Conservation (phyloP, 2,797 vertebrate species). For the Carcharodon carcharias region DNA sequence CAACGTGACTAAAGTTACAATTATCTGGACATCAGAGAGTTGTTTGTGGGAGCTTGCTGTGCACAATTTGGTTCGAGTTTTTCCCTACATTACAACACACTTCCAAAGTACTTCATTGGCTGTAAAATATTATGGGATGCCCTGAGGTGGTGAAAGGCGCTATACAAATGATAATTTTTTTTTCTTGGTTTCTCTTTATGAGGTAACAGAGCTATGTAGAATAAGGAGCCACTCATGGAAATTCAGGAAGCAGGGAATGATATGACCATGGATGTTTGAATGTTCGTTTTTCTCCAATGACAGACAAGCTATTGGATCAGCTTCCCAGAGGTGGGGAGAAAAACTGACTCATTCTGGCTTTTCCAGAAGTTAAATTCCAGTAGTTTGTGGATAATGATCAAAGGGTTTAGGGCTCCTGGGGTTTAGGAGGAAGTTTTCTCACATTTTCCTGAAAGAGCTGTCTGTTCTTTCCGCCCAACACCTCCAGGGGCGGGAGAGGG, state of each 20-base stretch:
- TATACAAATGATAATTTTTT: neutral
- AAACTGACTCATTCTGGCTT: neutral
- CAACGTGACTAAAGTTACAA: neutral
- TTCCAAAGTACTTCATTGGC: neutral
- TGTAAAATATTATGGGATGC: neutral
- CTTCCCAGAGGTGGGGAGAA: neutral
- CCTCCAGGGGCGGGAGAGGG: neutral
- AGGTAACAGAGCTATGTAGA: neutral
- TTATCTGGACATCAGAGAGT: neutral
- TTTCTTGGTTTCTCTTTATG: neutral
- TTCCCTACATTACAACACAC: neutral
- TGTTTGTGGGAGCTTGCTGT: neutral
- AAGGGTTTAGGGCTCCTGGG: neutral
- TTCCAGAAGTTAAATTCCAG: neutral
- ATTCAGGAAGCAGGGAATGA: neutral
- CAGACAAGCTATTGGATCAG: neutral
- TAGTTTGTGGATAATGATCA: neutral
- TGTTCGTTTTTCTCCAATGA: neutral
- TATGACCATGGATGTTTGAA: neutral
- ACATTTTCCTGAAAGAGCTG: neutral
- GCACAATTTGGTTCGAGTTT: neutral
- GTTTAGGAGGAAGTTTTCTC: neutral
- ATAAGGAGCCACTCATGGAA: no score
- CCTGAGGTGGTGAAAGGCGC: neutral
- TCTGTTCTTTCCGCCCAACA: neutral